These are phyloP conservation scores for Zeuzera pyrina DNA, from an alignment of 2,888 invertebrate genomes.

Conservation along the genomic window DNA sequence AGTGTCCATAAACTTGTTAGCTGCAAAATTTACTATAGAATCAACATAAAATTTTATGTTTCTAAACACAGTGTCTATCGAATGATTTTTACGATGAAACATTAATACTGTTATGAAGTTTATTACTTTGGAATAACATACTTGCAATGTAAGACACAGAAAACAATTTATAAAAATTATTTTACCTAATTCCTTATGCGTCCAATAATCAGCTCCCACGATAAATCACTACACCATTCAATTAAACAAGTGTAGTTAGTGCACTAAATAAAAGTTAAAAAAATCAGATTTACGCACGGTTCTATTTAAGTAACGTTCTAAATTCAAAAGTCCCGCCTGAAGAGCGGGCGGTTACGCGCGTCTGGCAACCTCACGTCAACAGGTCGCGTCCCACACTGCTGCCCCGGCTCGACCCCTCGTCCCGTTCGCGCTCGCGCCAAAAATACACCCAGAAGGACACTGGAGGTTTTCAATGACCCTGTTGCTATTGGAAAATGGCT, in stretches of 20 bases:
- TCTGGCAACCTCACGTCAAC: constrained; percentile 61
- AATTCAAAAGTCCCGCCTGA: constrained; percentile 39
- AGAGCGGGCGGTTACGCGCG: constrained; percentile 23
- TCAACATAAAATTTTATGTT: constrained; percentile 19
- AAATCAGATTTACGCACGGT: no score
- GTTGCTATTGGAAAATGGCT: constrained; percentile 60
- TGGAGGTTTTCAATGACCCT: constrained; percentile 49
- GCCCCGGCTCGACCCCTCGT: constrained; percentile 17
- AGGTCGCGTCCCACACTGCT: constrained; percentile 66
- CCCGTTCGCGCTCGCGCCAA: constrained; percentile 69
- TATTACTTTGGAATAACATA: no score
- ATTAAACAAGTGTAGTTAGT: no score
- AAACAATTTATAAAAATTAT: no score
- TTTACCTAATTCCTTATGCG: no score
- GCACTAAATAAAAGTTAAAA: no score
- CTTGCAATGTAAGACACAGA: no score
- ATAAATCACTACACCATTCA: no score
- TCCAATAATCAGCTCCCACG: no score
- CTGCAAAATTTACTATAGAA: constrained; percentile 25
- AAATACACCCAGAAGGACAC: constrained; percentile 52
- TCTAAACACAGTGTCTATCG: constrained; percentile 10
- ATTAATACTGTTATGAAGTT: constrained; percentile 23
- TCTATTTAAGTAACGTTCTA: no score
- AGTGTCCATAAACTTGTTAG: constrained; percentile 26
- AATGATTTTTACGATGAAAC: constrained; percentile 10